Percentiles rank a stretch among this genome's conserved stretches.
phyloP scores from a whole-genome alignment of 2,113 vertebrate species.

The Paralichthys olivaceus region DNA sequence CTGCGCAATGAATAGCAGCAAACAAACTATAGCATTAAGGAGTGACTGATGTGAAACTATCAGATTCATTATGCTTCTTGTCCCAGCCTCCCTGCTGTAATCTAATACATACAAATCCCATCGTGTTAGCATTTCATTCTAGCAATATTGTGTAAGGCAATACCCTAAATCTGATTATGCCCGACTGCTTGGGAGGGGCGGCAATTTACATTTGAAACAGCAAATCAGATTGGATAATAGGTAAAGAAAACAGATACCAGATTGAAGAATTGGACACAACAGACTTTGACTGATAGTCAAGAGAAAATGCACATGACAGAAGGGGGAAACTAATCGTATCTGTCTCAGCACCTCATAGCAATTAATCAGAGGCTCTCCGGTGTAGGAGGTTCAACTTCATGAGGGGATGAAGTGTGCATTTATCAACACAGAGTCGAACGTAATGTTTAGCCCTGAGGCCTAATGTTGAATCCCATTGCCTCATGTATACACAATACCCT shows the following conservation, averaged over 20 bases:
- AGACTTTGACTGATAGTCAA: slow-evolving; percentile 68
- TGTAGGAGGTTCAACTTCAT: slow-evolving; percentile 50
- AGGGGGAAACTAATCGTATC: slow-evolving; percentile 55
- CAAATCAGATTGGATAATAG: slow-evolving; percentile 74
- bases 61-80: slow-evolving; percentile 78
- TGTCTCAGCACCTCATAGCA: slow-evolving; percentile 58
- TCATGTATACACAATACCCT: slow-evolving; percentile 41
- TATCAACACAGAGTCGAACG: slow-evolving; percentile 52
- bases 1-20: slow-evolving; percentile 69
- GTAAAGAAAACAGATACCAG: slow-evolving; percentile 67
- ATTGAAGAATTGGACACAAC: slow-evolving; percentile 63
- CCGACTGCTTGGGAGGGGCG: slow-evolving; percentile 45
- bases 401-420: slow-evolving; percentile 55
- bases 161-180: slow-evolving; percentile 81
- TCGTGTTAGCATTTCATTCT: slow-evolving; percentile 82
- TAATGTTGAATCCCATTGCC: slow-evolving; percentile 39
- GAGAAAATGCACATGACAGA: slow-evolving; percentile 39
- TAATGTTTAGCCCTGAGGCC: slow-evolving; percentile 59
- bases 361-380: slow-evolving; percentile 62
- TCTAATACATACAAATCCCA: slow-evolving; percentile 80
- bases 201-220: slow-evolving; percentile 76
- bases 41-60: slow-evolving; percentile 79
- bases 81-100: slow-evolving; percentile 73
- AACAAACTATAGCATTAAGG: slow-evolving; percentile 76
- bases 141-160: slow-evolving; percentile 74